phyloP scores from a whole-genome alignment of 2,797 vertebrate genomes.

The Tympanoctomys barrerae region DNA sequence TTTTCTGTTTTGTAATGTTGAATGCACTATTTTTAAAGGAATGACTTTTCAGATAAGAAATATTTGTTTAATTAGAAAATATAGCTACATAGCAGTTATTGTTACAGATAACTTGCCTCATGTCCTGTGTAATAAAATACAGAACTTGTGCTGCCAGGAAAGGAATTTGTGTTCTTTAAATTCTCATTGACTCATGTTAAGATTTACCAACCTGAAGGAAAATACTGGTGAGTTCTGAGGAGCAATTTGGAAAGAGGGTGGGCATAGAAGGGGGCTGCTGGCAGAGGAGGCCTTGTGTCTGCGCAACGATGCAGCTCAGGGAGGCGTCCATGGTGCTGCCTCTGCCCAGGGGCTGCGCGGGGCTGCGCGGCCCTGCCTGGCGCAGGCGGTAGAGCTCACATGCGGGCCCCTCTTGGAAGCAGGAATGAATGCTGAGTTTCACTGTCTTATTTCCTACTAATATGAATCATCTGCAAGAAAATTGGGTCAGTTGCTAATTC shows the following conservation, averaged over 20 bases:
- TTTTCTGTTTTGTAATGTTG: conserved; percentile 29
- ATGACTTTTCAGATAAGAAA: conserved; percentile 27
- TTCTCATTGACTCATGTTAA: background rate
- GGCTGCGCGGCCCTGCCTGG: background rate
- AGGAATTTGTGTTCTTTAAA: background rate
- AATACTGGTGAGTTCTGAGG: background rate
- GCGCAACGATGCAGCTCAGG: background rate
- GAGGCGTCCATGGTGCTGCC: no score
- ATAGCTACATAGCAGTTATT: background rate
- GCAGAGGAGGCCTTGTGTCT: background rate
- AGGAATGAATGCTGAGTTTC: background rate
- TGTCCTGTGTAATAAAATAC: background rate
- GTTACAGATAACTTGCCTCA: conserved; percentile 19
- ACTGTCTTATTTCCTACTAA: background rate
- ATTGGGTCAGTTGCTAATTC: background rate
- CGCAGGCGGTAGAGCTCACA: rapidly evolving
- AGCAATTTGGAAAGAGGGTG: background rate
- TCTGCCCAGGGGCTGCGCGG: background rate
- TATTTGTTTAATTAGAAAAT: conserved; percentile 22
- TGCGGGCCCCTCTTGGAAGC: background rate
- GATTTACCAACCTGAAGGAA: background rate
- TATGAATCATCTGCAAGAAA: conserved; percentile 5
- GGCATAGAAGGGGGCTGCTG: background rate
- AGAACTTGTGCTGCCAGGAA: background rate
- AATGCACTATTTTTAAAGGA: conserved; percentile 43